Conservation (phyloP, 2,113 vertebrate species). For the Gorilla gorilla region DNA sequence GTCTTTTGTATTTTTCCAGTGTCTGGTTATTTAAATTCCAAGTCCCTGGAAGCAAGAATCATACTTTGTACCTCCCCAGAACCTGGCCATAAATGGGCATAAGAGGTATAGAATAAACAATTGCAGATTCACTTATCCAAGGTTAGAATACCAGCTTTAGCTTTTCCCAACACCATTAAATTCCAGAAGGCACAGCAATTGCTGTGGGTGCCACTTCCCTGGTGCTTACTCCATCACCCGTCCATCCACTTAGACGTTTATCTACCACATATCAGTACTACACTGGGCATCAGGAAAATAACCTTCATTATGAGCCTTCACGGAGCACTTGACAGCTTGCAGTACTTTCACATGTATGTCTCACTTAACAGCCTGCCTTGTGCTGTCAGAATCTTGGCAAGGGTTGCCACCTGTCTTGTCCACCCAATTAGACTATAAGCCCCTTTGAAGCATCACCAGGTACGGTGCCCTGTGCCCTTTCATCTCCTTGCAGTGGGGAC, state of each 20-base stretch:
- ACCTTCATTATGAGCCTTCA: background rate
- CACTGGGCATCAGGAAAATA: background rate
- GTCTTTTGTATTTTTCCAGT: background rate
- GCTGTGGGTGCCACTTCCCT: background rate
- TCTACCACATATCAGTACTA: background rate
- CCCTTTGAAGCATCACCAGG: background rate
- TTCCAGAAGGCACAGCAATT: background rate
- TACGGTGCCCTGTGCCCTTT: background rate
- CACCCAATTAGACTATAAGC: background rate
- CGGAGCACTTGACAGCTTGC: background rate
- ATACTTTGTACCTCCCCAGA: background rate
- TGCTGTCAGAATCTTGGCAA: background rate
- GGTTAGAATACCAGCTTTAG: background rate
- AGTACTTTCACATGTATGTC: too few species aligned
- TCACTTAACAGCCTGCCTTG: background rate
- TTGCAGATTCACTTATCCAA: background rate
- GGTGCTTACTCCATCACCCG: background rate
- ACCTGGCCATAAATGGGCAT: background rate
- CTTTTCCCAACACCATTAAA: too few species aligned
- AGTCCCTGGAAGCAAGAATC: background rate
- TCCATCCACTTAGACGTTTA: accelerated
- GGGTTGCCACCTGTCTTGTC: background rate
- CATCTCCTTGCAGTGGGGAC: background rate
- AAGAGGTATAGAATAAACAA: too few species aligned
- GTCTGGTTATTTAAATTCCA: background rate